Conservation (phyloP, 1,140 invertebrate genomes). For the Scaptomyza hsui region DNA sequence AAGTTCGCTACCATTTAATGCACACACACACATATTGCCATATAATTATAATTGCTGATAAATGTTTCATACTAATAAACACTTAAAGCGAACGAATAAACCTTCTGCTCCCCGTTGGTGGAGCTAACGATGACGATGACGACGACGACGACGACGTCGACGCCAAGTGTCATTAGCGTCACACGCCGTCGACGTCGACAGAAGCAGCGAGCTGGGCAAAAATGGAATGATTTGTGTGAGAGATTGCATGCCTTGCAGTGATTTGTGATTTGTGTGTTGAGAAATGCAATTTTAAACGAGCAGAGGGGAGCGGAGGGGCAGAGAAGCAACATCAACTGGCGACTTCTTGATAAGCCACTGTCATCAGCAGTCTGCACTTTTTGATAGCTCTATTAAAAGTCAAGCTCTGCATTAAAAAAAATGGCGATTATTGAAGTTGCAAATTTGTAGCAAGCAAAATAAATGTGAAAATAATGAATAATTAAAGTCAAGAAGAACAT, state of each 20-base stretch:
- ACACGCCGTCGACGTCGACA: slow-evolving; percentile 4
- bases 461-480: slow-evolving; percentile 81
- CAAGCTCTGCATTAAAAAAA: slow-evolving; percentile 15
- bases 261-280: slow-evolving; percentile 81
- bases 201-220: slow-evolving; percentile 37
- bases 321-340: slow-evolving; percentile 10
- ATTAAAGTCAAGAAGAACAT: slow-evolving; percentile 79
- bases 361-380: slow-evolving; percentile 66
- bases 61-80: slow-evolving; percentile 80
- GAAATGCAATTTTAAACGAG: slow-evolving; percentile 79
- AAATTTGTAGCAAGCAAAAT: slow-evolving; percentile 55
- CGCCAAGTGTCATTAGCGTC: background rate
- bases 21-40: slow-evolving; percentile 60
- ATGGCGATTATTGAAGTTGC: slow-evolving; percentile 48
- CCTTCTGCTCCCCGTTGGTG: slow-evolving; percentile 8
- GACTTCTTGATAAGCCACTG: slow-evolving; percentile 74
- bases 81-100: slow-evolving; percentile 49
- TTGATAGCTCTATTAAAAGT: slow-evolving; percentile 78
- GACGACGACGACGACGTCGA: background rate
- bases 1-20: slow-evolving; percentile 66
- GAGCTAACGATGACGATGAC: slow-evolving; percentile 34
- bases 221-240: slow-evolving; percentile 81
- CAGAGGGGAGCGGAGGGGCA: slow-evolving; percentile 22
- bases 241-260: slow-evolving; percentile 79
- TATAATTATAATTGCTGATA: slow-evolving; percentile 82